Base-by-base conservation (phyloP, 2,113 vertebrate species). In the Scalopus aquaticus region DNA sequence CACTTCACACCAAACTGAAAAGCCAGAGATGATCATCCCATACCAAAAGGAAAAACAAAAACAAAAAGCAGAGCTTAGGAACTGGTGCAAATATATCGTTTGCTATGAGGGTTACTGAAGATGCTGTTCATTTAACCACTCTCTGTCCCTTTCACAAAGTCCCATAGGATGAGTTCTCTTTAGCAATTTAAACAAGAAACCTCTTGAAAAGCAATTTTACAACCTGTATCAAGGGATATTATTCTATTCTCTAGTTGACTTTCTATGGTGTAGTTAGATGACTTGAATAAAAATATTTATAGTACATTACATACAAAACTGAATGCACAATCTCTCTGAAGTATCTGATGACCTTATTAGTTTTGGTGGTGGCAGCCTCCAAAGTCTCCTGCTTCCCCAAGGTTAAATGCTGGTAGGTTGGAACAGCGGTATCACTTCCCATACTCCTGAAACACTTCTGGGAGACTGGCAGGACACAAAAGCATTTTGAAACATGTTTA, bases 141-240 rank as follows among this genome's bases (percentile, higher is more conserved):
- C 28, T 19, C 16, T 93, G 81, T 26, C 62, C 10, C 42, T 82
- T 54, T 54, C 6, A 74, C 20, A 39, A 46, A 65, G 5, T 46
- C 46, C 60, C 46, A 70, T 10, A 26, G 13, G 46, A 81, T 88
- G 44, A 81, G 69, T 26, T 74, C 6, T 95, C 60, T 85, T 65
- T 35, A 58, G 65, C 22, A 67, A 20, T 74, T 32, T 74, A 22
- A 69, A 24, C 49, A 87, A 87, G 83, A 80, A 54, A 22, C 15
- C 76, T 46, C 58, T 67, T 64, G 70, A 79, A 69, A 93, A 72
- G 22, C 49, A 89, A 30, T n/a, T 86, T 91, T 72, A 77, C 44
- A 51, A 56, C 51, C 60, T 1, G 19, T 30, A 76, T 39, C 30
- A 54, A 44, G 37, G 13, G 9, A 22, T 49, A 5, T 15, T 35